Evolutionary conservation across 2,113 vertebrate genomes (phyloP), one percentile per base, ranked within the genome.

Genomic region (Onychostruthus taczanowskii): DNA sequence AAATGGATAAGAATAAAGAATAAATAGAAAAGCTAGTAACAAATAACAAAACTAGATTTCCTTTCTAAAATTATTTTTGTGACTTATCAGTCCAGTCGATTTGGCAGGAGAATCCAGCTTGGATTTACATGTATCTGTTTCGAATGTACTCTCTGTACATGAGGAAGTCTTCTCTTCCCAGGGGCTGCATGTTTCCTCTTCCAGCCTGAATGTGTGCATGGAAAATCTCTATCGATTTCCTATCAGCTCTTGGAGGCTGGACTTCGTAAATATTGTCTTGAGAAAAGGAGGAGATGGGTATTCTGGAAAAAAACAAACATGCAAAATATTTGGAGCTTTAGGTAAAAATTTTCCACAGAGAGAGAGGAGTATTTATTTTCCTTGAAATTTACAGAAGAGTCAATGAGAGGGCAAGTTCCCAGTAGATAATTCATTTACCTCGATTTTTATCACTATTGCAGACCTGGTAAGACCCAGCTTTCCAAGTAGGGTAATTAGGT

Each of bases 111-210:
- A 91, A 61, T 39, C 66, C 16, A 2, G 37, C 19, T 69, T 43
- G 39, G 64, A 56, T 67, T 98, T 96, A 99, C 98, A 99, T 97
- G 95, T 99, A 99, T 96, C 99, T 98, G 97, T 99, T 99, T 94
- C 98, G 98, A 96, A 99, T 98, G 90, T 99, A 99, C 82, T 99
- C 99, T 74, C 99, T 97, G 97, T 99, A 99, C 96, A 98, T 98
- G 68, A 98, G 79, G 59, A 98, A 95, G 86, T 99, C 99, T 11
- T 99, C 99, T 89, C 98, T 98, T 87, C 98, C 98, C 35, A 98
- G 96, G 7, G 97, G 93, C 93, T 98, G 98, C 97, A 99, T 98
- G 92, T 98, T 97, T 35, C 99, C 99, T 77, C 89, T 97, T 41
- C 98, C 98, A 37, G 97, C 98, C 93, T 98, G 97, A 95, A 99